phyloP scores from a whole-genome alignment of 1,140 invertebrate genomes.

The Idris sp. region DNA sequence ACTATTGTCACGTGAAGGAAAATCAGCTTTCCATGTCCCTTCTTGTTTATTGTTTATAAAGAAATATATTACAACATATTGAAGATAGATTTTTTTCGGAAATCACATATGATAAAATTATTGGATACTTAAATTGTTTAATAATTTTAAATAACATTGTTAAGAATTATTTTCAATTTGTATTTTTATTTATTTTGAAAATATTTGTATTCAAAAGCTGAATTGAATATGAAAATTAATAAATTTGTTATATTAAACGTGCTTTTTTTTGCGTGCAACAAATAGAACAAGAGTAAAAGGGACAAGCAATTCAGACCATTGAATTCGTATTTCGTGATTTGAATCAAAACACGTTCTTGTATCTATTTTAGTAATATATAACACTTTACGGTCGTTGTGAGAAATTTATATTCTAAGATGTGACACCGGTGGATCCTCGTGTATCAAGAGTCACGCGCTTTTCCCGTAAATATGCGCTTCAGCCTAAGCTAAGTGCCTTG shows the following conservation, averaged over 20 bases:
- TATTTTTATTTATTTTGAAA: no score
- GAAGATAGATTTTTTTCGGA: slow-evolving; percentile 6
- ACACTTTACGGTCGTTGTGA: slow-evolving; percentile 63
- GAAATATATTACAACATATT: slow-evolving; percentile 15
- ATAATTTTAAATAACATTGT: no score
- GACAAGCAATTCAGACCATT: slow-evolving; percentile 22
- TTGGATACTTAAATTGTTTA: not conserved
- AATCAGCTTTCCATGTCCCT: slow-evolving; percentile 13
- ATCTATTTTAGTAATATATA: slow-evolving; percentile 44
- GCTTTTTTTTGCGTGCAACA: not conserved
- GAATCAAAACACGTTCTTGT: slow-evolving; percentile 25
- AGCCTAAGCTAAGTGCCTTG: slow-evolving; percentile 57
- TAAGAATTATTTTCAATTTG: no score
- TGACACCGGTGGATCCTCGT: slow-evolving; percentile 37
- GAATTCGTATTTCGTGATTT: slow-evolving; percentile 45
- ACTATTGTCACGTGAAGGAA: slow-evolving; percentile 32
- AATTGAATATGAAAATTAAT: no score
- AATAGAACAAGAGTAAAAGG: slow-evolving; percentile 5
- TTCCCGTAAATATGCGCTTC: slow-evolving; percentile 72
- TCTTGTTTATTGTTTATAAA: slow-evolving; percentile 36
- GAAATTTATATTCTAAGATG: slow-evolving; percentile 72
- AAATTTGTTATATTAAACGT: no score
- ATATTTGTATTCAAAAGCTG: no score
- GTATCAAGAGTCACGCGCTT: slow-evolving; percentile 66
- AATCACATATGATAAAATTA: not conserved